phyloP scores from a whole-genome alignment of 1,140 invertebrate species.

The Bombus breviceps region DNA sequence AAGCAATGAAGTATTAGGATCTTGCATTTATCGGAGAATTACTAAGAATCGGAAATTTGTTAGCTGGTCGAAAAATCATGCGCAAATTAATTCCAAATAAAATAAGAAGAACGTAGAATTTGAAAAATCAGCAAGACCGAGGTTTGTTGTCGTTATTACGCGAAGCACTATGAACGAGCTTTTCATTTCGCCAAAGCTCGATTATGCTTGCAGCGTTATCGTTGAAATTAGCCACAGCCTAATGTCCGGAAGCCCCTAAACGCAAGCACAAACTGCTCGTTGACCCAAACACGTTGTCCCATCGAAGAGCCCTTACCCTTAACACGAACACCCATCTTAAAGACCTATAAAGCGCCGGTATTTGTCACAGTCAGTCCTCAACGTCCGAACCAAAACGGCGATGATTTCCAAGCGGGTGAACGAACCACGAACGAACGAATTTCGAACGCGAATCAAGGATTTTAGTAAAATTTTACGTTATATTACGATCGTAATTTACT shows the following conservation, averaged over 20 bases:
- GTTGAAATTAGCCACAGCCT: not conserved
- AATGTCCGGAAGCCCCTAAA: too few relatives aligned
- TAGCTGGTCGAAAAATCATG: too few relatives aligned
- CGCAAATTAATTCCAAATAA: not conserved
- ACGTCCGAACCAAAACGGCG: not conserved
- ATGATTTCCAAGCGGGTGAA: not conserved
- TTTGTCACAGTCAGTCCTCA: not conserved
- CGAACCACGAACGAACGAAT: too few relatives aligned
- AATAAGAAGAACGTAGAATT: not conserved
- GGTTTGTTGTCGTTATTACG: not conserved
- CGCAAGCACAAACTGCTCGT: not conserved
- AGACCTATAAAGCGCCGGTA: not conserved
- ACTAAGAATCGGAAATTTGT: too few relatives aligned
- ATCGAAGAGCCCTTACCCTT: not conserved
- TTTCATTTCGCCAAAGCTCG: not conserved
- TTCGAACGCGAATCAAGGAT: too few relatives aligned
- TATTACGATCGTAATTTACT: too few relatives aligned
- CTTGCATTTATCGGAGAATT: too few relatives aligned
- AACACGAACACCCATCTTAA: not conserved
- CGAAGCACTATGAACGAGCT: not conserved
- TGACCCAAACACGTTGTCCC: not conserved
- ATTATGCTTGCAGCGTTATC: not conserved
- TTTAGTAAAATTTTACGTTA: too few relatives aligned
- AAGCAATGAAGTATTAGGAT: too few relatives aligned
- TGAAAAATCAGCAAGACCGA: not conserved